Base-by-base conservation (phyloP, 1,140 invertebrate genomes). In the Dendrolimus punctatus region DNA sequence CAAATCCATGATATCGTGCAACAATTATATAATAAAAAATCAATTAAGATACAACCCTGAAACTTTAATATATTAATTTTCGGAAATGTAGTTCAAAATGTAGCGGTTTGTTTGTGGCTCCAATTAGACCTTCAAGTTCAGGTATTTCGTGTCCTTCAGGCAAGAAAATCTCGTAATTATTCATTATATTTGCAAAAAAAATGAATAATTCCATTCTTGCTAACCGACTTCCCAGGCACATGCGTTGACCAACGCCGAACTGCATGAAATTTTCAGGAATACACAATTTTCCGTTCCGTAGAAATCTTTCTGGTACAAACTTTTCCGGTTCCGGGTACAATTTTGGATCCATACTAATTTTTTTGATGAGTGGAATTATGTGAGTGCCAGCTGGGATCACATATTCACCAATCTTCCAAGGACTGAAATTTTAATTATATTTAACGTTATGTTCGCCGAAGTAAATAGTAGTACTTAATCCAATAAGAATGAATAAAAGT, bases 151-250 rank as follows among this genome's bases (percentile, higher is more conserved):
- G 88, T 1, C 90, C 92, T 48, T 90, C 88, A 0, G 94, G 92
- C 51, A 92, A 72, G 51, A 74, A 70, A 5, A 96, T 73, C 48
- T 94, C 84, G 70, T 95, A 97, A 6, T 89, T 90, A 71, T 96
- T 94, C 60, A 97, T 86, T 48, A 97, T 76, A 39, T 91, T 92
- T 2, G 93, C 89, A 68, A 97, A 94, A 83, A 97, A 96, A 1
- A 96, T 80, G 77, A 96, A 97, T 2, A 97, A 75, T 72, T 97
- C 95, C 91, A 94, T 95, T 37, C 92, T 87, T 0, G 96, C 95
- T 45, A 97, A 73, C 0, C 92, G 90, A 64, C 96, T 94, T n/a
- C 96, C 96, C 5, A 97, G 84, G 69, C 96, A 97, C 90, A 95
- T 94, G 6, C 95, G 88, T 8, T 94, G 87, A 0, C 95, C 95